Evolutionary conservation across 2,888 invertebrate species (phyloP).

Genomic region (Drosophila borborema): DNA sequence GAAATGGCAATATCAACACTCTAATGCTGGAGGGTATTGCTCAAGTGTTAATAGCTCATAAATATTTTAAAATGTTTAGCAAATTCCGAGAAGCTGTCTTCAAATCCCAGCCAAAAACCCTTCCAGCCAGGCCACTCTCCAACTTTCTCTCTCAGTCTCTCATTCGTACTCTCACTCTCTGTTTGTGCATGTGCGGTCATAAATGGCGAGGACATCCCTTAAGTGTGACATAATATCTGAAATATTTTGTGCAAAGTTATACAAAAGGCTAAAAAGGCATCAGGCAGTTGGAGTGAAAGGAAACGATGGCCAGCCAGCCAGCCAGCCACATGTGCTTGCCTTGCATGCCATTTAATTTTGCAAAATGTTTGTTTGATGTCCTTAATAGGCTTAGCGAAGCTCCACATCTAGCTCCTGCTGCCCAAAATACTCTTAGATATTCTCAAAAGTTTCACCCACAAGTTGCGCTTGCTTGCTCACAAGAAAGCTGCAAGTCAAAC

Average conservation of each 20-base stretch:
- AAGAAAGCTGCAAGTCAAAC: slow-evolving; percentile 77
- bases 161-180: slow-evolving; percentile 3
- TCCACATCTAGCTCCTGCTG: slow-evolving; percentile 23
- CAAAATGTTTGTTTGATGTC: slow-evolving; percentile 81
- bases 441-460: slow-evolving; percentile 55
- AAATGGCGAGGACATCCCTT: slow-evolving; percentile 74
- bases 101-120: slow-evolving; percentile 52
- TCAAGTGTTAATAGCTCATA: slow-evolving; percentile 80
- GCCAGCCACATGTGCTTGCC: slow-evolving; percentile 73
- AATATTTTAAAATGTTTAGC: slow-evolving; percentile 81
- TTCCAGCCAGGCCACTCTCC: slow-evolving; percentile 2
- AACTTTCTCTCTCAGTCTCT: background rate
- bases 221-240: slow-evolving; percentile 81
- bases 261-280: slow-evolving; percentile 57
- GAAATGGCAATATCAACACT: slow-evolving; percentile 34
- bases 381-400: slow-evolving; percentile 77
- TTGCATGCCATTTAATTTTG: slow-evolving; percentile 81
- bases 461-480: slow-evolving; percentile 19
- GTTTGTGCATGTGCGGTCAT: slow-evolving; percentile 64
- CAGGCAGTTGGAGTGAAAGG: background rate
- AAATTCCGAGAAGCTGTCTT: slow-evolving; percentile 63
- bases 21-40: slow-evolving; percentile 53
- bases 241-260: slow-evolving; percentile 79
- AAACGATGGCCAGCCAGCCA: slow-evolving; percentile 21
- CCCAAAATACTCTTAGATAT: slow-evolving; percentile 48